Evolutionary conservation across 1,140 invertebrate species (phyloP), one percentile per base, ranked within the genome.

Genomic region (Drosophila chauvacae): DNA sequence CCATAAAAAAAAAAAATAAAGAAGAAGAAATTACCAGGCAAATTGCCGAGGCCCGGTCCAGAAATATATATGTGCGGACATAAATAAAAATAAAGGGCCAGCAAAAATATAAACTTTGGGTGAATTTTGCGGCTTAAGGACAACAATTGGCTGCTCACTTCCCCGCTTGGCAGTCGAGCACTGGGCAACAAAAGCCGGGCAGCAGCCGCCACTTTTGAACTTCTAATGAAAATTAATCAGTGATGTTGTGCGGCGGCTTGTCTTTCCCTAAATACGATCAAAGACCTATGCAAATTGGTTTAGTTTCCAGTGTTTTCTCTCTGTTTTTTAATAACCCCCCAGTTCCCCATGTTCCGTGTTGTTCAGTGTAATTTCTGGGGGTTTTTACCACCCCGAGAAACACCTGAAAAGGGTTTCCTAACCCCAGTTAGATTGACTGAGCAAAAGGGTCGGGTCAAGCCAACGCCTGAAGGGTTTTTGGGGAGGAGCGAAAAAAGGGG

Each of bases 111-210:
- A 87, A 87, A 88, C 72, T 90, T 84, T 79, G 66, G 69, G 80
- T 88, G 72, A 78, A 88, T 78, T 79, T 88, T 88, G 84, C 60
- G 85, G 84, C 80, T 88, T 88, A 90, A 81, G 85, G 66, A 73
- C 70, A 72, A 73, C 70, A 73, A 73, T 73, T 73, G 70, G 70
- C 68, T 78, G 81, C 63, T 62, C 80, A 57, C 81, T 77, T 80
- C 53, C 62, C 69, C 41, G 51, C 9, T 53, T 69, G 57, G 41
- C 74, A 39, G 37, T 56, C 33, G 14, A 39, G 60, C 75, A 78
- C 66, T 77, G 70, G 23, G 6, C 70, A 59, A 78, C 66, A 66
- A 65, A 63, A 33, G 63, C n/a, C 59, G 79, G 51, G 42, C 64
- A 53, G 47, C 37, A 57, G 23, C 28, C 35, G n/a, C 28, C 56